Evolutionary conservation across 23 tunicate genomes (phyloP).

Genomic region (Aplidium turbinatum): DNA sequence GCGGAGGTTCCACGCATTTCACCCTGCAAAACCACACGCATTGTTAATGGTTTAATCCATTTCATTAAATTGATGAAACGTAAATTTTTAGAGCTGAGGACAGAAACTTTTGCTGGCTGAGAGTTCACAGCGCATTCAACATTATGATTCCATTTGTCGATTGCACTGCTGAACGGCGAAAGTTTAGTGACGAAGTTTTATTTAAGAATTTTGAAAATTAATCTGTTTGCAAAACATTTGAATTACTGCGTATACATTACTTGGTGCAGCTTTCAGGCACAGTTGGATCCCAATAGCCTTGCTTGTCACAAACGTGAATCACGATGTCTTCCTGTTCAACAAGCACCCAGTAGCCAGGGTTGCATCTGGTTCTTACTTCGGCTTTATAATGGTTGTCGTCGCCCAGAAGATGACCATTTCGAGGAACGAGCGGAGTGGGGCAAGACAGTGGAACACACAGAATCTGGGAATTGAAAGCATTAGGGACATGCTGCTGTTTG

Average conservation of each 20-base stretch:
- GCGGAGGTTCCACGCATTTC: conserved; percentile 32
- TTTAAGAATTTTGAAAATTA: too few species aligned
- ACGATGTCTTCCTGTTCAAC: not conserved
- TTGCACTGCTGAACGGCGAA: too few species aligned
- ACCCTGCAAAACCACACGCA: conserved; percentile 22
- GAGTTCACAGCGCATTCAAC: too few species aligned
- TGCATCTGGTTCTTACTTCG: conserved; percentile 4
- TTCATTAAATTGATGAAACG: too few species aligned
- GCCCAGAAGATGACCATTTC: not conserved
- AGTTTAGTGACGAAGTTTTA: too few species aligned
- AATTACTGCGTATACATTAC: not conserved
- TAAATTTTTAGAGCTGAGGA: too few species aligned
- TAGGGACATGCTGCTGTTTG: too few species aligned
- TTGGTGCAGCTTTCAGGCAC: not conserved
- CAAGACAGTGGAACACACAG: conserved; percentile 18
- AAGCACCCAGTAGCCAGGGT: conserved; percentile 38
- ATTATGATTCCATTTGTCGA: too few species aligned
- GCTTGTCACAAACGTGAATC: not conserved
- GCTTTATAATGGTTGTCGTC: not conserved
- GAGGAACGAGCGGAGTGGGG: conserved; percentile 4
- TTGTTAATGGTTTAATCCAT: not conserved
- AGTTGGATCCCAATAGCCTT: conserved; percentile 14
- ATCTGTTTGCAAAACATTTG: too few species aligned
- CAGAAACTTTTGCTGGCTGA: too few species aligned
- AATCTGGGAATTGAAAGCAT: conserved; percentile 4